These are phyloP conservation scores for Neomonachus schauinslandi DNA, from an alignment of 2,113 vertebrate genomes.

Conservation along the genomic window DNA sequence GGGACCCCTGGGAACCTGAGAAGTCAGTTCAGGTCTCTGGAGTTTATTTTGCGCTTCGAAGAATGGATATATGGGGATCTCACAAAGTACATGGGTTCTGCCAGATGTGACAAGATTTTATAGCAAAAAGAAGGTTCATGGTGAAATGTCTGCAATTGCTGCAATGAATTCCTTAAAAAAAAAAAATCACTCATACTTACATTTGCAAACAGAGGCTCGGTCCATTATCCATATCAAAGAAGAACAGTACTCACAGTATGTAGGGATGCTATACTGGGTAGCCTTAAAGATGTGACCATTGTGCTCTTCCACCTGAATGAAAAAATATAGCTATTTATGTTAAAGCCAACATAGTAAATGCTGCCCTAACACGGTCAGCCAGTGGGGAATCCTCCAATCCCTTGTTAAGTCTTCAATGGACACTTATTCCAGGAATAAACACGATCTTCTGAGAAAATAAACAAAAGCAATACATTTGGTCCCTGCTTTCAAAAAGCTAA, in stretches of 20 bases:
- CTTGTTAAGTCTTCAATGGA: not conserved
- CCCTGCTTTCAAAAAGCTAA: conserved; percentile 26
- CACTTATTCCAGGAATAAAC: not conserved
- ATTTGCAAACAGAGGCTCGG: conserved; percentile 97
- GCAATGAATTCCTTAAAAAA: not conserved
- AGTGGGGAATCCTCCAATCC: not conserved
- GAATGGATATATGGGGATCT: not conserved
- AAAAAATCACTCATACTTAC: conserved; percentile 86
- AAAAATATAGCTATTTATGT: conserved; percentile 42
- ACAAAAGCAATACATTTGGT: not conserved
- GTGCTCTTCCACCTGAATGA: conserved; percentile 95
- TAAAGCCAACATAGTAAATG: conserved; percentile 38
- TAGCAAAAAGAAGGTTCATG: not conserved
- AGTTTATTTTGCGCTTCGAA: conserved; percentile 9
- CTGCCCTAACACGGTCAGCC: not conserved
- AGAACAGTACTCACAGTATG: conserved; percentile 98
- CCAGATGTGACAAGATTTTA: not conserved
- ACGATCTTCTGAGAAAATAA: conserved; percentile 14
- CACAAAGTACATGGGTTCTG: not conserved
- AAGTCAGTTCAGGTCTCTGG: not conserved
- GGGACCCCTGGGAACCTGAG: not conserved
- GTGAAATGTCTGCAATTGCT: not conserved
- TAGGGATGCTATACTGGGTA: conserved; percentile 98
- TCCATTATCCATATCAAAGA: conserved; percentile 99
- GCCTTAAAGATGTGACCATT: conserved; percentile 99